Conservation (phyloP, 1,140 invertebrate species). For the Diplogasteroides magnus region DNA sequence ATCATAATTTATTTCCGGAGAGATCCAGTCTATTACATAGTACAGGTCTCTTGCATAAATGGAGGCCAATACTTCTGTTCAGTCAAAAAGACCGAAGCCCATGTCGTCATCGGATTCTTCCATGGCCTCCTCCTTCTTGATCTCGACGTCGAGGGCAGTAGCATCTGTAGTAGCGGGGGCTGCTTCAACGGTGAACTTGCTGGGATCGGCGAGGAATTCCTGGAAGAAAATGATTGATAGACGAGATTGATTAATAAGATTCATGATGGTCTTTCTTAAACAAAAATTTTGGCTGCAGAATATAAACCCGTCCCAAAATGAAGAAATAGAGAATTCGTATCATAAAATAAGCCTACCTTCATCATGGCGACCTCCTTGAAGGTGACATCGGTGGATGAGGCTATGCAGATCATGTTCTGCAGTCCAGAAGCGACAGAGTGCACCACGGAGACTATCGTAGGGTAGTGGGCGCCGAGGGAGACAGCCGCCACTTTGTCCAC, state of each 20-base stretch:
- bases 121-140: conserved; percentile 56
- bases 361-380: conserved; percentile 89
- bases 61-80: conserved; percentile 35
- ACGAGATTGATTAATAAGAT: too few relatives aligned
- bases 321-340: too few relatives aligned
- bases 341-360: too few relatives aligned
- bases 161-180: conserved; percentile 43
- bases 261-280: too few relatives aligned
- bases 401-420: conserved; percentile 92
- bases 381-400: conserved; percentile 85
- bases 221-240: conserved; percentile 61
- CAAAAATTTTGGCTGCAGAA: too few relatives aligned
- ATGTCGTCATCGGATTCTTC: conserved; percentile 59
- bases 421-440: conserved; percentile 96
- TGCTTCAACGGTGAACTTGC: conserved; percentile 58
- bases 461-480: conserved; percentile 86
- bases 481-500: conserved; percentile 89
- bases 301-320: too few relatives aligned
- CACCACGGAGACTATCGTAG: conserved; percentile 88
- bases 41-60: too few relatives aligned
- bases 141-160: conserved; percentile 46
- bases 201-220: conserved; percentile 60
- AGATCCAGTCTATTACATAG: too few relatives aligned
- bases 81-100: conserved; percentile 62
- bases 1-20: too few relatives aligned